These are phyloP conservation scores for Aythya baeri DNA, from an alignment of 2,113 vertebrate genomes.

Conservation along the genomic window DNA sequence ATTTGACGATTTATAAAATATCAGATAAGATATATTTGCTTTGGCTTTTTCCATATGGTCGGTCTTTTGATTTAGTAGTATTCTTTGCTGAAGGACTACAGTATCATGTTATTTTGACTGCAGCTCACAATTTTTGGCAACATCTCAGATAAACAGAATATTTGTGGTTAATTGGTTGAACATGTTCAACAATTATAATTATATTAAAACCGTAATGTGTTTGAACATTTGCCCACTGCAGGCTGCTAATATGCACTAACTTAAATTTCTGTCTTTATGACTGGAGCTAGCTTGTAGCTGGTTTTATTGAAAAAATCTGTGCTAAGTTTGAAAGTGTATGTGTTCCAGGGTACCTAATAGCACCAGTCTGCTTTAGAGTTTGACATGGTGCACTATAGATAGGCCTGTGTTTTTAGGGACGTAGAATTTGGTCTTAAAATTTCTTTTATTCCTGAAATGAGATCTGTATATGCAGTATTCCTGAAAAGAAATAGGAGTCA, in stretches of 20 bases:
- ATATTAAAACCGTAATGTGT: slow-evolving; percentile 73
- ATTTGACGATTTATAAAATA: slow-evolving; percentile 66
- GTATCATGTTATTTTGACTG: slow-evolving; percentile 68
- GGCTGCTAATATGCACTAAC: slow-evolving; percentile 51
- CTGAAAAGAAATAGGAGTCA: not conserved
- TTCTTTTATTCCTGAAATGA: not conserved
- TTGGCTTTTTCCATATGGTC: slow-evolving; percentile 53
- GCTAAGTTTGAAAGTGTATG: not conserved
- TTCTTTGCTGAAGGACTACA: slow-evolving; percentile 54
- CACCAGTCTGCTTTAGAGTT: not conserved
- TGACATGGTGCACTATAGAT: not conserved
- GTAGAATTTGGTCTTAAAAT: not conserved
- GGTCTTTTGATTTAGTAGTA: slow-evolving; percentile 54
- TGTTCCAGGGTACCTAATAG: not conserved
- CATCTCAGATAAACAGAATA: slow-evolving; percentile 78
- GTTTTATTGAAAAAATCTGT: not conserved
- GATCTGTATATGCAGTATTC: not conserved
- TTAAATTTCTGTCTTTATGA: slow-evolving; percentile 38
- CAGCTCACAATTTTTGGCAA: slow-evolving; percentile 71
- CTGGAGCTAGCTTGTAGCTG: slow-evolving; percentile 5
- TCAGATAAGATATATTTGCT: slow-evolving; percentile 69
- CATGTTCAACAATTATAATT: slow-evolving; percentile 76
- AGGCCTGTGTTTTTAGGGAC: not conserved
- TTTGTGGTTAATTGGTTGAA: slow-evolving; percentile 79
- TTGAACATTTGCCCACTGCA: slow-evolving; percentile 71